Percentiles rank a stretch among this genome's conserved stretches.
These are phyloP conservation scores for Pantala flavescens DNA, from an alignment of 1,140 invertebrate species.

Conservation along the genomic window DNA sequence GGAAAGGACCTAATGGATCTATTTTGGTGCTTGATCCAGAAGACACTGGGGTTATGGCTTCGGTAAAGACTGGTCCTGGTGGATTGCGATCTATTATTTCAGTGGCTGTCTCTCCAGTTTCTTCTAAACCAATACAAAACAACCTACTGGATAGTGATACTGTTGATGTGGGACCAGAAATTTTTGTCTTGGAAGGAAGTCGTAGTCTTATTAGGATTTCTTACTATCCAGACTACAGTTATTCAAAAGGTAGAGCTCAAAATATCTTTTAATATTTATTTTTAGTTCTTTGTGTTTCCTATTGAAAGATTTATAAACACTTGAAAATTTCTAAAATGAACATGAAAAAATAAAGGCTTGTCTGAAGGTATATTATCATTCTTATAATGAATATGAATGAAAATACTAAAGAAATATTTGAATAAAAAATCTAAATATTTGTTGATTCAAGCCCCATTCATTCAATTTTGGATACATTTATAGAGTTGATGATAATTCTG, in stretches of 20 bases:
- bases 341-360: too few species aligned
- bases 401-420: too few species aligned
- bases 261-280: too few species aligned
- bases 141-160: background rate
- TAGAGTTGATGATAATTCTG: too few species aligned
- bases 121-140: background rate
- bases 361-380: too few species aligned
- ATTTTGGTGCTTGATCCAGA: slow-evolving; percentile 1
- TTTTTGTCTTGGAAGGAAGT: slow-evolving; percentile 62
- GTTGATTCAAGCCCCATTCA: too few species aligned
- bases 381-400: too few species aligned
- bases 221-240: slow-evolving; percentile 39
- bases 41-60: background rate
- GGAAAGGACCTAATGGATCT: background rate
- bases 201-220: slow-evolving; percentile 54
- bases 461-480: too few species aligned
- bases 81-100: background rate
- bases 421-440: too few species aligned
- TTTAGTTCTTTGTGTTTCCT: too few species aligned
- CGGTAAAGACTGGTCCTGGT: background rate
- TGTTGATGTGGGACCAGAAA: slow-evolving; percentile 38
- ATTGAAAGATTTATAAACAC: too few species aligned
- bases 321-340: too few species aligned
- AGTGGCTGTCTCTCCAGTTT: background rate
- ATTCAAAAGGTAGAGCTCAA: background rate